These are phyloP conservation scores for Psettodes erumei DNA, from an alignment of 2,113 vertebrate genomes.

Conservation along the genomic window DNA sequence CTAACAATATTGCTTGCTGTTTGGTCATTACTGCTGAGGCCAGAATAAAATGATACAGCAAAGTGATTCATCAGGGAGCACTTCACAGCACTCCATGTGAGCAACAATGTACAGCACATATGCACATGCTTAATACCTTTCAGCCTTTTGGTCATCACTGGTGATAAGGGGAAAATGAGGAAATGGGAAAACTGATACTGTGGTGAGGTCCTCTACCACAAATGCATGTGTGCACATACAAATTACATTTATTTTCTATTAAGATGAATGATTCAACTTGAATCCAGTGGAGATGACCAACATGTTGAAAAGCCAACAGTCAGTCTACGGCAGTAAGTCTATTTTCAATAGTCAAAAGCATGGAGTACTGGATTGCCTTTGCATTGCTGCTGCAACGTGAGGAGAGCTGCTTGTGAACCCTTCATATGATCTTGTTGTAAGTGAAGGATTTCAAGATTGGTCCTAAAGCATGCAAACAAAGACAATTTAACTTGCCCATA, in stretches of 20 bases:
- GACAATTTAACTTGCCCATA: too few species aligned
- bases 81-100: slow-evolving; percentile 15
- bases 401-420: not conserved
- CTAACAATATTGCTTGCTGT: slow-evolving; percentile 36
- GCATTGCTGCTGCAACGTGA: not conserved
- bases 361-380: too few species aligned
- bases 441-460: not conserved
- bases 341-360: not conserved
- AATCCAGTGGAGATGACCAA: not conserved
- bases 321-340: too few species aligned
- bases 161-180: not conserved
- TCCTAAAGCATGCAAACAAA: not conserved
- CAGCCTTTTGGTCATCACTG: not conserved
- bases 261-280: not conserved
- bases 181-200: not conserved
- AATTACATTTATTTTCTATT: not conserved
- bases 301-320: not conserved
- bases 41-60: slow-evolving; percentile 31
- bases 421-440: not conserved
- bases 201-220: not conserved
- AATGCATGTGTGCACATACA: not conserved
- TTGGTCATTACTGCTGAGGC: slow-evolving; percentile 49
- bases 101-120: not conserved
- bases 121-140: not conserved
- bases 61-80: slow-evolving; percentile 31